Conservation (phyloP, 2,888 invertebrate species). For the Chrysopilus asiliformis region DNA sequence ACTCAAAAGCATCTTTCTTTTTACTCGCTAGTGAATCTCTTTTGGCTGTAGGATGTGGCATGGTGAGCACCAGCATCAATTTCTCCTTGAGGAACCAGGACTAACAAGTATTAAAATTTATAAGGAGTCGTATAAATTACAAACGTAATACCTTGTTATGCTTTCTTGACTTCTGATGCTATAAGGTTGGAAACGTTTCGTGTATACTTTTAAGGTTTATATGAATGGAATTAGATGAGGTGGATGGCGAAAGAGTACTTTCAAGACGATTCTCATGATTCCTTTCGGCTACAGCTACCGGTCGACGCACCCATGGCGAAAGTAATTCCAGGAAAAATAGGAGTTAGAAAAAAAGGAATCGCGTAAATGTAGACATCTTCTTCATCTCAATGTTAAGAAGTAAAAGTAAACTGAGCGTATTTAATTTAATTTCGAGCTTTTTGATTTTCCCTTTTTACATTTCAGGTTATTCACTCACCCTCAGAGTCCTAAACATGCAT, state of each 20-base stretch:
- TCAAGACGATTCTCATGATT: too few species aligned
- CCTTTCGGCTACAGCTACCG: too few species aligned
- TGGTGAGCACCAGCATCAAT: too few species aligned
- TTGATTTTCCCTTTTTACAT: slow-evolving; percentile 19
- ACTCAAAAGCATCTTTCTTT: too few species aligned
- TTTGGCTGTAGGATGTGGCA: too few species aligned
- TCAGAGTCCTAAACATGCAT: slow-evolving; percentile 4
- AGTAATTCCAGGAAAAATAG: slow-evolving; percentile 7
- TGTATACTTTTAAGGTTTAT: background rate
- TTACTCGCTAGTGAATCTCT: too few species aligned
- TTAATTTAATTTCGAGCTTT: slow-evolving; percentile 30
- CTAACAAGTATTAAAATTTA: slow-evolving; percentile 15
- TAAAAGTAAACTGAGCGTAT: slow-evolving; percentile 27
- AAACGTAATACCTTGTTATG: slow-evolving; percentile 12
- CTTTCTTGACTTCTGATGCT: slow-evolving; percentile 6
- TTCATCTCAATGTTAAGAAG: slow-evolving; percentile 4
- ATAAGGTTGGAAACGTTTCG: too few species aligned
- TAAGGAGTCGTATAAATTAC: slow-evolving; percentile 14
- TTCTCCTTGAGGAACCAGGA: slow-evolving; percentile 6
- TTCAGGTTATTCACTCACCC: slow-evolving; percentile 5
- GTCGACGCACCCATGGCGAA: slow-evolving; percentile 12
- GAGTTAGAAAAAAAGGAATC: slow-evolving; percentile 8
- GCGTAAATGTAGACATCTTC: slow-evolving; percentile 8
- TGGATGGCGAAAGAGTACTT: slow-evolving; percentile 3
- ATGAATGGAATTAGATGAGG: slow-evolving; percentile 1